Evolutionary conservation across 1,140 invertebrate species (phyloP).

Genomic region (Antheraea mylitta): DNA sequence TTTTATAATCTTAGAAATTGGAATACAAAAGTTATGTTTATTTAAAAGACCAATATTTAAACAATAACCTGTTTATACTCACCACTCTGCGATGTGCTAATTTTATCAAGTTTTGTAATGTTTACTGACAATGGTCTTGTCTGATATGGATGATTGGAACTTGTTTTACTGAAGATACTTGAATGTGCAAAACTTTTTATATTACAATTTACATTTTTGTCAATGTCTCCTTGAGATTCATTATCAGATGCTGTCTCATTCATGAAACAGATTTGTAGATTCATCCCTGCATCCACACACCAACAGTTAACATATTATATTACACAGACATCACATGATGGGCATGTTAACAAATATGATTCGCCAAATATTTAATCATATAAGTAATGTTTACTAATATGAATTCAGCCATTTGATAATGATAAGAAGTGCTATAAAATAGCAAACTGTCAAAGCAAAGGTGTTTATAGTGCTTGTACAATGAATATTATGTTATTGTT

Average conservation of each 20-base stretch:
- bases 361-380: slow-evolving; percentile 38
- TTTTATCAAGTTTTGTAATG: slow-evolving; percentile 69
- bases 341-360: slow-evolving; percentile 29
- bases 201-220: slow-evolving; percentile 72
- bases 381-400: not conserved
- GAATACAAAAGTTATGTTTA: not conserved
- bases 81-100: slow-evolving; percentile 56
- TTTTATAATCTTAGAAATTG: no score
- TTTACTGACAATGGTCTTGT: slow-evolving; percentile 73
- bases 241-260: slow-evolving; percentile 93
- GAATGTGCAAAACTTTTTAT: slow-evolving; percentile 61
- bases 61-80: slow-evolving; percentile 34
- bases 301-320: slow-evolving; percentile 14
- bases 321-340: no score
- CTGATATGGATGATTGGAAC: slow-evolving; percentile 73
- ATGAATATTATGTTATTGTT: no score
- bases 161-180: slow-evolving; percentile 66
- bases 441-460: no score
- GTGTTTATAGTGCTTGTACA: no score
- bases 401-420: not conserved
- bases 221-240: slow-evolving; percentile 85
- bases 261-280: slow-evolving; percentile 97
- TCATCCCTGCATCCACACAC: slow-evolving; percentile 85
- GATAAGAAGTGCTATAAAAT: no score
- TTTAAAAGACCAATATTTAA: slow-evolving; percentile 25